These are phyloP conservation scores for Formica selysi DNA, from an alignment of 1,140 invertebrate species.

Conservation along the genomic window DNA sequence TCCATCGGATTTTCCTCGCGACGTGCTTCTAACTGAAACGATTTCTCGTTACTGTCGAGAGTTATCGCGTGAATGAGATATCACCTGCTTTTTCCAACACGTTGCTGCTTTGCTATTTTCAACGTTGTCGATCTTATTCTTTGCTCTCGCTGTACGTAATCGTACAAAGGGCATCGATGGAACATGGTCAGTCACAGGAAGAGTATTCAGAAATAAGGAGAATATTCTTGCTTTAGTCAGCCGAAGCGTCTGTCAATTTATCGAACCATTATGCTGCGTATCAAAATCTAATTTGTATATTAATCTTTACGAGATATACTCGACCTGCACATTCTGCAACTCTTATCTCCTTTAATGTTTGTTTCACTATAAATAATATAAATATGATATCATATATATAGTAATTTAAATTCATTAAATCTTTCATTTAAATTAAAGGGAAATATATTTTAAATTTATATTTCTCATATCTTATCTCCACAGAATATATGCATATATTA, in stretches of 20 bases:
- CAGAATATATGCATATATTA: too few relatives aligned
- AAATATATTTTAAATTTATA: not conserved
- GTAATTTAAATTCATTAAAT: not conserved
- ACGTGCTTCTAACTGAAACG: conserved; percentile 36
- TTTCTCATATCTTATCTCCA: not conserved
- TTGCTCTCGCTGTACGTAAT: not conserved
- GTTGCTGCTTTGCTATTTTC: conserved; percentile 2
- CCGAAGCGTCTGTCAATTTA: not conserved
- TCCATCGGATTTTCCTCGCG: conserved; percentile 12
- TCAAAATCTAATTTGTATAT: not conserved
- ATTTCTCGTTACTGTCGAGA: conserved; percentile 46
- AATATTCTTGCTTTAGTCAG: conserved; percentile 17
- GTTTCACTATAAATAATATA: not conserved
- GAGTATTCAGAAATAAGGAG: not conserved
- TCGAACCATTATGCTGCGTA: not conserved
- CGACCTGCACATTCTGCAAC: not conserved
- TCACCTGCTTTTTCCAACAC: conserved; percentile 19
- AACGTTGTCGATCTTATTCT: conserved; percentile 1
- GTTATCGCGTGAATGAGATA: conserved; percentile 48
- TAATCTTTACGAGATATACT: not conserved
- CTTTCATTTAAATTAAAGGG: not conserved
- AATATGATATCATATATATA: not conserved
- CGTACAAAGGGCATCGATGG: conserved; percentile 20
- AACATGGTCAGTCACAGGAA: not conserved
- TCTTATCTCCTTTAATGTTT: not conserved